These are phyloP conservation scores for Bugulina stolonifera DNA, from an alignment of 2,888 invertebrate species.

Conservation along the genomic window DNA sequence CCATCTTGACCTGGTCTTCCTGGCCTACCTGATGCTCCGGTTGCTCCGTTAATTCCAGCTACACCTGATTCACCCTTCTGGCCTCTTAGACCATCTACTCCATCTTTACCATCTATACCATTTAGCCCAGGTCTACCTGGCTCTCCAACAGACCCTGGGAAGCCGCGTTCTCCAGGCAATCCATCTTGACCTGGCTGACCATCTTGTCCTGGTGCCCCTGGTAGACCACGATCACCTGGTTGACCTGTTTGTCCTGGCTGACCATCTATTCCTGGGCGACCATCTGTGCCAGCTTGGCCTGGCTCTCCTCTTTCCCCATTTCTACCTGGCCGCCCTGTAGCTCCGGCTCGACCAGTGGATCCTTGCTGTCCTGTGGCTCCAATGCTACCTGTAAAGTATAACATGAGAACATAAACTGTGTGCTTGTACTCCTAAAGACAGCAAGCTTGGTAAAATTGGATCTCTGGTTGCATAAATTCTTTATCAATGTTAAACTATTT, in stretches of 20 bases:
- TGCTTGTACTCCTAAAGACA: no score
- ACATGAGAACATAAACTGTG: no score
- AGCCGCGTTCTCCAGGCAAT: constrained; percentile 23
- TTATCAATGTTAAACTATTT: no score
- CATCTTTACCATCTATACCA: constrained; percentile 24
- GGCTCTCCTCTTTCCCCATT: constrained; percentile 23
- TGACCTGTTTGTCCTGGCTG: constrained; percentile 26
- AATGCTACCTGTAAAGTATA: constrained; percentile 1
- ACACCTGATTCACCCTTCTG: constrained; percentile 20
- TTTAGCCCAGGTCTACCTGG: constrained; percentile 10
- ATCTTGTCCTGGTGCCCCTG: neutral
- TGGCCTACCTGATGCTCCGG: constrained; percentile 20
- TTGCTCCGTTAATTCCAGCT: constrained; percentile 11
- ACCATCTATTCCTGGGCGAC: constrained; percentile 27
- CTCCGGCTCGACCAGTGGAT: constrained; percentile 10
- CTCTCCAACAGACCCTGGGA: constrained; percentile 24
- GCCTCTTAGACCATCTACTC: constrained; percentile 8
- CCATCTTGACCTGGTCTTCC: constrained; percentile 24
- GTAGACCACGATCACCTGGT: constrained; percentile 25
- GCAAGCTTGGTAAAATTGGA: no score
- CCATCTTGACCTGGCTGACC: constrained; percentile 23
- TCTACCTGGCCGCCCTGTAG: constrained; percentile 22
- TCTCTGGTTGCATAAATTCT: no score
- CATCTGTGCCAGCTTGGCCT: constrained; percentile 26
- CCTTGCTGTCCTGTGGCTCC: constrained; percentile 18